These are phyloP conservation scores for Seriola quinqueradiata DNA, from an alignment of 2,113 vertebrate genomes.

Conservation along the genomic window DNA sequence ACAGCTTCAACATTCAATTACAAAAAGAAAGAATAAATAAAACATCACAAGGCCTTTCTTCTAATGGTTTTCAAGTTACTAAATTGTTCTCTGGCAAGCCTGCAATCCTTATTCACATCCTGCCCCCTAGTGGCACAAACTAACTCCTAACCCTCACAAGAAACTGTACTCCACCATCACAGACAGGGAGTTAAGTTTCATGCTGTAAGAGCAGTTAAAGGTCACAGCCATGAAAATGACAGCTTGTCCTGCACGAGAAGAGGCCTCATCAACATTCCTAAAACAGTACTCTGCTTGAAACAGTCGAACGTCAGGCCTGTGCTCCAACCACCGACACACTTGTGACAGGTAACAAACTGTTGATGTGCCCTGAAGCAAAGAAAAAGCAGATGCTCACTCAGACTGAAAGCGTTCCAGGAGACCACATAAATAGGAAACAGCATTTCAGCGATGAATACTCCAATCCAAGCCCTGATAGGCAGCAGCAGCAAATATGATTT, in stretches of 20 bases:
- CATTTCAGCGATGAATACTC: constrained; percentile 25
- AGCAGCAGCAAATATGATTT: constrained; percentile 25
- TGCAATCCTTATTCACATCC: constrained; percentile 20
- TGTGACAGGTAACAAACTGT: not conserved
- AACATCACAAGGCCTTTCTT: constrained; percentile 52
- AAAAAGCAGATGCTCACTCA: not conserved
- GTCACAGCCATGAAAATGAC: constrained; percentile 45
- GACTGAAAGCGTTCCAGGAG: constrained; percentile 6
- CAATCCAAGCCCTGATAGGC: not conserved
- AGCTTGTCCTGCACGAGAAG: not conserved
- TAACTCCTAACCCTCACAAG: not conserved
- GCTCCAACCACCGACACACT: constrained; percentile 6
- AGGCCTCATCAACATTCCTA: constrained; percentile 37
- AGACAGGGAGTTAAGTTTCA: constrained; percentile 16
- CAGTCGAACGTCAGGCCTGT: not conserved
- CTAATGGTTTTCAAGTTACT: not conserved
- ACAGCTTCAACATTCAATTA: constrained; percentile 37
- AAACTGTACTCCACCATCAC: not conserved
- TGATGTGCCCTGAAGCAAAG: not conserved
- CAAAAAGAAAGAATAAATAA: constrained; percentile 42
- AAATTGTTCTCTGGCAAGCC: not conserved
- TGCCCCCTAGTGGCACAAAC: constrained; percentile 68
- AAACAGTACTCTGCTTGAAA: constrained; percentile 14
- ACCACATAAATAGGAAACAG: constrained; percentile 29
- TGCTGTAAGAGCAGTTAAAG: constrained; percentile 46